Base-by-base conservation (phyloP, 2,797 vertebrate species). In the Alcedo quadribrachys region DNA sequence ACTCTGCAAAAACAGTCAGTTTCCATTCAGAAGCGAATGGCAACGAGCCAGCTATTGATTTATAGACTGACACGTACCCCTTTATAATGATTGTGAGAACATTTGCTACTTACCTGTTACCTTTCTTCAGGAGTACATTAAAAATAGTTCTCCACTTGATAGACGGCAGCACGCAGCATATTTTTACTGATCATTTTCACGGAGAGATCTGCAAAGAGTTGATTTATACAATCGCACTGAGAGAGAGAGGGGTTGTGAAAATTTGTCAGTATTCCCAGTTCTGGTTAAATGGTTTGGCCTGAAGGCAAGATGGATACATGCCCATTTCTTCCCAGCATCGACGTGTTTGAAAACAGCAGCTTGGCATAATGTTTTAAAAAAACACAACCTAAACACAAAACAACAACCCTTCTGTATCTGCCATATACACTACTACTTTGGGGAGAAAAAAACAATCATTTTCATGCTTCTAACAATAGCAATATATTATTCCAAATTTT, bases 251-350 rank as follows among this genome's bases (percentile, higher is more conserved):
- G 55, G 19, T 48, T 85, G 91, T 60, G 81, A 85, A 94, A 89
- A 58, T 92, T 93, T 95, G 93, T 91, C 92, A 63, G 78, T 82
- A 82, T 91, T 95, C 94, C 93, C 92, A 92, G 92, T 60, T 91
- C 95, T 89, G 83, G 92, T 75, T 92, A 95, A 92, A 96, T 85
- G 79, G 83, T 43, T 94, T 95, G 94, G 96, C 94, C 63, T 53
- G 67, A 90, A 88, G 63, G 87, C 83, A 78, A 62, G 60, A 91
- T 93, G 94, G 92, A 95, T 50, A 30, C 24, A 11, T 78, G 93
- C 95, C 96, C 88, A 18, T 71, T 92, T 88, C 89, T 93, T 94
- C 89, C 94, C 78, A 74, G 77, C 85, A 77, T 70, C 11, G 4
- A 63, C 84, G 91, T 83, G 81, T 90, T 92, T 95, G 92, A 87